phyloP scores from a whole-genome alignment of 53 echinoderm and acorn worm species.

The Antedon mediterranea region DNA sequence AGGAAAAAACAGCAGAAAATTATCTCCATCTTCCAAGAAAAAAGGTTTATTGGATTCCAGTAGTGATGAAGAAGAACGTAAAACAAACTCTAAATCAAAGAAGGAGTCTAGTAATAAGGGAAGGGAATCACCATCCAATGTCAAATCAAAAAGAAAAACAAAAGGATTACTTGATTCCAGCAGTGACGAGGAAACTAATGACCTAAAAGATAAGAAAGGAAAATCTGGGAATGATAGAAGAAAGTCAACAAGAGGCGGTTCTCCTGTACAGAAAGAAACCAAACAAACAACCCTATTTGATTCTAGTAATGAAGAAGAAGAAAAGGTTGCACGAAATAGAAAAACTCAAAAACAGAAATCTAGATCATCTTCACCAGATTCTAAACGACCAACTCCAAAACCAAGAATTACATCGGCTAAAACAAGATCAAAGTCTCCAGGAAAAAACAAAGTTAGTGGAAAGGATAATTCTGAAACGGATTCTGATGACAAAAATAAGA shows the following conservation, averaged over 20 bases:
- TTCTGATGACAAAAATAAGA: slow-evolving; percentile 5
- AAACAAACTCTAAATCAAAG: background rate
- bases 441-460: background rate
- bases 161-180: background rate
- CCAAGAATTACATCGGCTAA: slow-evolving; percentile 23
- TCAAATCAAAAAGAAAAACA: background rate
- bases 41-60: slow-evolving; percentile 39
- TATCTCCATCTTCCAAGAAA: background rate
- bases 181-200: background rate
- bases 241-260: background rate
- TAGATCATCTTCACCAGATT: background rate
- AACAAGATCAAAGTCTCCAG: slow-evolving; percentile 1
- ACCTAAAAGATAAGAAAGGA: background rate
- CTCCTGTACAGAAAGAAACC: background rate
- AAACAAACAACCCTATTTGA: slow-evolving; percentile 33
- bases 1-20: background rate
- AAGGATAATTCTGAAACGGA: background rate
- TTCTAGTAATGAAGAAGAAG: slow-evolving; percentile 27
- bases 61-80: slow-evolving; percentile 14
- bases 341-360: slow-evolving; percentile 1
- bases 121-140: background rate
- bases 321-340: background rate
- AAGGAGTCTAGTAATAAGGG: background rate
- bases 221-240: background rate
- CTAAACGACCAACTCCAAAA: slow-evolving; percentile 10